Evolutionary conservation across 1,140 invertebrate genomes (phyloP), one percentile per base, ranked within the genome.

Genomic region (Drosophila dunni): DNA sequence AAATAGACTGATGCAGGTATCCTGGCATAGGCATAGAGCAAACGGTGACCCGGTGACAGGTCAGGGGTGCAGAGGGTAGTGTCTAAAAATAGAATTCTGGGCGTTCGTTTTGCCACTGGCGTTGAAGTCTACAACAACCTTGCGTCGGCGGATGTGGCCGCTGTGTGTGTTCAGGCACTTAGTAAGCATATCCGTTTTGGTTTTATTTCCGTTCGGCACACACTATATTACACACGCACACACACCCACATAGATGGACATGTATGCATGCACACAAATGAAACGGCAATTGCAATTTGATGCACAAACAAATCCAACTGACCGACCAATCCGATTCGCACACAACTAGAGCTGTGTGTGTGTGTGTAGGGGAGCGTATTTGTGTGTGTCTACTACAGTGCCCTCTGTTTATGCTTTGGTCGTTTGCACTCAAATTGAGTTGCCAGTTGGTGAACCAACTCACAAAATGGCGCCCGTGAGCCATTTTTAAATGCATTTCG

Each of bases 131-230:
- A 20, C 20, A 61, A 69, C 68, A 71, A 61, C 54, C 53, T 48
- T 57, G 38, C n/a, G 75, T 61, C 54, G 78, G 65, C 83, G 83
- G 83, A 88, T 88, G 83, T 80, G 84, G 84, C 66, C 73, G 83
- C 72, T 77, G 84, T 89, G 77, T 89, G 77, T 88, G 84, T 80
- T 79, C 46, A 50, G 79, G 84, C 83, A 89, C 84, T 88, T 89
- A 89, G 84, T 73, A 80, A 89, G 84, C 84, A 88, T 89, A 89
- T 88, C 84, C 83, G 84, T 84, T 88, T 88, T 89, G 79, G 80
- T 88, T 88, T 88, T 88, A 88, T 88, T 89, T 88, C 83, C 83
- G 84, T 61, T 83, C 54, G 36, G 38, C 63, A 58, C 48, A 60
- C 67, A 72, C 44, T 40, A 4, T 40, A 4, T 15, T 50, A 50